phyloP scores from a whole-genome alignment of 2,888 invertebrate species.

The Byasa hedistus region DNA sequence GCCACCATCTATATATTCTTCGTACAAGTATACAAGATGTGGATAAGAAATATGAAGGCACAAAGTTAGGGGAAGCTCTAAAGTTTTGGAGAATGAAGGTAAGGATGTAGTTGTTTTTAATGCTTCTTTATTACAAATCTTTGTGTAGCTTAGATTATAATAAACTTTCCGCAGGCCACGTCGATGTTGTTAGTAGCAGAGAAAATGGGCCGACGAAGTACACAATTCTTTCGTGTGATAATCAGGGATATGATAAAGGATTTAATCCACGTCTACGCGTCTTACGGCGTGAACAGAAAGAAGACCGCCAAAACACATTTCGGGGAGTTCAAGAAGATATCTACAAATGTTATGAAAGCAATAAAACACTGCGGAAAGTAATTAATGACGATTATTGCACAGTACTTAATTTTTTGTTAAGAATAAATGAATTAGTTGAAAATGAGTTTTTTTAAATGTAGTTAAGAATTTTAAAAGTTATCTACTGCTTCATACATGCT shows the following conservation, averaged over 20 bases:
- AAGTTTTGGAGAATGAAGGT: slow-evolving; percentile 27
- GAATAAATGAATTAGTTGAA: not conserved
- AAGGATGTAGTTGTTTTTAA: not conserved
- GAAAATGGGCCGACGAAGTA: slow-evolving; percentile 18
- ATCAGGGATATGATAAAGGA: slow-evolving; percentile 25
- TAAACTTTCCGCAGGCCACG: slow-evolving; percentile 16
- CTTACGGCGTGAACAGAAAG: slow-evolving; percentile 9
- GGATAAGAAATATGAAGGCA: slow-evolving; percentile 14
- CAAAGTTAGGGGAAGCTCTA: slow-evolving; percentile 10
- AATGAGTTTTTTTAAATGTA: not conserved
- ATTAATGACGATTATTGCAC: slow-evolving; percentile 2
- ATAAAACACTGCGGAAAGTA: slow-evolving; percentile 23
- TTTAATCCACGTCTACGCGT: slow-evolving; percentile 21
- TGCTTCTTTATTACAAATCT: not conserved
- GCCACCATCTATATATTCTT: slow-evolving; percentile 25
- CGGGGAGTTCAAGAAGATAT: slow-evolving; percentile 12
- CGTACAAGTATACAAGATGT: slow-evolving; percentile 25
- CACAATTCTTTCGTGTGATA: slow-evolving; percentile 3
- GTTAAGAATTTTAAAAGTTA: not conserved
- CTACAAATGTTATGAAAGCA: slow-evolving; percentile 19
- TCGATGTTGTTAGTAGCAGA: slow-evolving; percentile 26
- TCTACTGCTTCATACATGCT: too few species aligned
- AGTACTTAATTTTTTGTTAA: not conserved
- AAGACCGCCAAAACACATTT: not conserved
- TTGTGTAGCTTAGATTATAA: not conserved